phyloP scores from a whole-genome alignment of 2,113 vertebrate species.

The Tachysurus vachellii region DNA sequence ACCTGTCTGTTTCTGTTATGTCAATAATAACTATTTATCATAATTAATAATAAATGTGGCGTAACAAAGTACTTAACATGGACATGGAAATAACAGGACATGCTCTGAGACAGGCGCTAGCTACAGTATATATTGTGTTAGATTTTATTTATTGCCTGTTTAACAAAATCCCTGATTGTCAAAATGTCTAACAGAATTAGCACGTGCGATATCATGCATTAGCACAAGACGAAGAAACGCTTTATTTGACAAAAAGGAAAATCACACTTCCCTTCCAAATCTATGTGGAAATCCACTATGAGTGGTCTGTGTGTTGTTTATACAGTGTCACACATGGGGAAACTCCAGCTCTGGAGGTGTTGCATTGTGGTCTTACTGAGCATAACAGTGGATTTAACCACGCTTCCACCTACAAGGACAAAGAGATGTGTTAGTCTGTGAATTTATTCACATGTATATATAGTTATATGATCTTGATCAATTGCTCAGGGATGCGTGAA shows the following conservation, averaged over 20 bases:
- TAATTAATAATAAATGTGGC: background rate
- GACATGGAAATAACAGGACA: background rate
- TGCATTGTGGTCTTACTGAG: background rate
- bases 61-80: background rate
- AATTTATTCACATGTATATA: background rate
- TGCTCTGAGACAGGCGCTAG: background rate
- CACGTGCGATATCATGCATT: background rate
- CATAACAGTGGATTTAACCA: background rate
- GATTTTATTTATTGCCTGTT: background rate
- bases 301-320: slow-evolving; percentile 2
- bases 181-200: background rate
- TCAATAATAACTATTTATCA: background rate
- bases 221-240: background rate
- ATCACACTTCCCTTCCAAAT: background rate
- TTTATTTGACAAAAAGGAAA: slow-evolving; percentile 6
- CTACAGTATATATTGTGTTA: background rate
- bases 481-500: background rate
- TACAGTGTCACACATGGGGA: slow-evolving; percentile 1
- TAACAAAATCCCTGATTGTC: background rate
- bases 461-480: background rate
- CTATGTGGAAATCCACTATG: slow-evolving; percentile 26
- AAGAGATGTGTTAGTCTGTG: background rate
- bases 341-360: slow-evolving; percentile 15
- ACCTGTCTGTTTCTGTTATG: background rate
- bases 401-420: background rate